phyloP scores from a whole-genome alignment of 1,140 invertebrate genomes.

The Neomicropteryx cornuta region DNA sequence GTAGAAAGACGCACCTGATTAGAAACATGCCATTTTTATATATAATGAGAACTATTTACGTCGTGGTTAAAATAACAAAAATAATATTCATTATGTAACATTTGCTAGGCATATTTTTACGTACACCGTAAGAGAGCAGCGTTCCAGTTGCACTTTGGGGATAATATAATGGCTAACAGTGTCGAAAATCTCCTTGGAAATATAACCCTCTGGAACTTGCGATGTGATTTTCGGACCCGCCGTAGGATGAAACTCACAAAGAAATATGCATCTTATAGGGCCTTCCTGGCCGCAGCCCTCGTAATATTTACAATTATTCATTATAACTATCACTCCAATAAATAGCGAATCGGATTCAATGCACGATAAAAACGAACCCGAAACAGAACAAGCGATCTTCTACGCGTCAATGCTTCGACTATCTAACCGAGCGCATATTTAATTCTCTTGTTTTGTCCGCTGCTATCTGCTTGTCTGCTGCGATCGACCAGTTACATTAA shows the following conservation, averaged over 20 bases:
- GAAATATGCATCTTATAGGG: constrained; percentile 66
- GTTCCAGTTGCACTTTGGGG: constrained; percentile 81
- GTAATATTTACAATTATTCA: constrained; percentile 35
- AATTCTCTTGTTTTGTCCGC: too few species aligned
- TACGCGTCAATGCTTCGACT: too few species aligned
- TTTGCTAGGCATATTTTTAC: constrained; percentile 26
- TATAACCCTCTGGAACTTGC: constrained; percentile 73
- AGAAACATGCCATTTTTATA: neutral
- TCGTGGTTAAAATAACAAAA: neutral
- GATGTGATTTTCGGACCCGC: constrained; percentile 72
- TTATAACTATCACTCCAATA: constrained; percentile 8
- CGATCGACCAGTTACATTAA: too few species aligned
- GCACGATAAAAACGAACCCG: too few species aligned
- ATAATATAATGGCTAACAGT: constrained; percentile 87
- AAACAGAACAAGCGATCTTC: too few species aligned
- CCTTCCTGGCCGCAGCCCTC: constrained; percentile 52
- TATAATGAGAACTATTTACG: neutral
- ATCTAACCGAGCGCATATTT: too few species aligned
- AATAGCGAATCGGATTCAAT: too few species aligned
- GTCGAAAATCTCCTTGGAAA: constrained; percentile 85
- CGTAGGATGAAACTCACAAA: constrained; percentile 76
- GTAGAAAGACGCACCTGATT: too few species aligned
- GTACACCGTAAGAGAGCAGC: constrained; percentile 80
- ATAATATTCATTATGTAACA: neutral
- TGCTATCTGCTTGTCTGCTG: too few species aligned